Evolutionary conservation across 2,797 vertebrate species (phyloP), one percentile per base, ranked within the genome.

Genomic region (Spinus olivaceus): DNA sequence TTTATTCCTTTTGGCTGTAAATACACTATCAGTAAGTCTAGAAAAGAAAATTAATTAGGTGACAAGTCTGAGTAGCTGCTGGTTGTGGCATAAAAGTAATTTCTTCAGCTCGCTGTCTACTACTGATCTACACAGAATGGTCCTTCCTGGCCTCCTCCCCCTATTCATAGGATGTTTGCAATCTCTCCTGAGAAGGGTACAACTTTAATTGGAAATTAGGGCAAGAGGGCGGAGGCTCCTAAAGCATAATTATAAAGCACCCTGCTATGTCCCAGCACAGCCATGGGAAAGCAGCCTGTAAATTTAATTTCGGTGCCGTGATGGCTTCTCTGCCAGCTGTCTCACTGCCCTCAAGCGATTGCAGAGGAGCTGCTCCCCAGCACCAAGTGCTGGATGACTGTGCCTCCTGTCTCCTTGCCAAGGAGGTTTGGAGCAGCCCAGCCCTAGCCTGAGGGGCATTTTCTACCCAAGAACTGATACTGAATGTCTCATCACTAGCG

Each of bases 201-300:
- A 88, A 65, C 67, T 50, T 72, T 95, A 96, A 95, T 86, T 97
- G 96, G 95, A 92, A 97, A 96, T 86, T 65, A 88, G 84, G 88
- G 51, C 86, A 88, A 73, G 83, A 96, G 95, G 97, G 97, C 0
- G 94, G 92, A 73, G 92, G 93, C 65, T 97, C 30, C 78, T 94
- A 23, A 78, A 74, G 22, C 44, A 7, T 97, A 96, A 97, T 97
- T 96, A 97, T 47, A 92, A 90, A 77, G 77, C 67, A 86, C 63
- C 78, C 37, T 83, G 81, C 37, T 54, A 44, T 76, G 94, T 54
- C 73, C 92, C 77, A 86, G 92, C 56, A 90, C 79, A 66, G 84
- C 88, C 88, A 79, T 96, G 97, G 95, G 96, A 97, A 98, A 97
- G 94, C 93, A 94, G 63, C 78, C 79, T 59, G 41, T 90, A 96